Evolutionary conservation across 2,113 vertebrate species (phyloP), one percentile per base, ranked within the genome.

Genomic region (Aegithalos caudatus): DNA sequence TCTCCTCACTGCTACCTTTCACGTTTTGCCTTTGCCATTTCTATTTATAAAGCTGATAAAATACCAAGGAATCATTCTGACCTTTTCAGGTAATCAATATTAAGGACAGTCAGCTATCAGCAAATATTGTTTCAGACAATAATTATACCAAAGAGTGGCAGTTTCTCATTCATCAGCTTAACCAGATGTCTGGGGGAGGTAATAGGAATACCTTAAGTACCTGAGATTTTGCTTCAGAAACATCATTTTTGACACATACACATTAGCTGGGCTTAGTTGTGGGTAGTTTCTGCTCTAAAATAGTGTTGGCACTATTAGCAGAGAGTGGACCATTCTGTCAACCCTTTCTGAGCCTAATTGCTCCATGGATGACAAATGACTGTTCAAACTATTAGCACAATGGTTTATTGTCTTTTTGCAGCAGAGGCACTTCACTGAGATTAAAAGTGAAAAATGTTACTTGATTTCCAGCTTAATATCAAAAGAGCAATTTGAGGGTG

Each of bases 41-140:
- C 94, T 97, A 95, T 87, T 97, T 95, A 90, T 85, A 92, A 95
- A 91, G 28, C 64, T 95, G 96, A 92, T 95, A 96, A 97, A 96
- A 79, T 77, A 95, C 42, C 70, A 96, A 95, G 79, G 25, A 71
- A 90, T 95, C 33, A 65, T 47, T 95, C 65, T 95, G 93, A 93
- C 73, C 64, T 93, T 97, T 97, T 57, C 88, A 90, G 54, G 73
- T 94, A 97, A 97, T 96, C 95, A 94, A 95, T 97, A 94, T 89
- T 92, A 95, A 93, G 72, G 91, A 66, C 72, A 95, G 86, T 97
- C 77, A 95, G 85, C 90, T 93, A 78, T 95, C 90, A 95, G 79
- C 88, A 98, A 96, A 94, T 96, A 96, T 88, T 90, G 69, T 95
- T 97, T 82, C 66, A 96, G 90, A 95, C 71, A 95, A 95, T 94